Conservation (phyloP, 1,140 invertebrate genomes). For the Mercenaria mercenaria region DNA sequence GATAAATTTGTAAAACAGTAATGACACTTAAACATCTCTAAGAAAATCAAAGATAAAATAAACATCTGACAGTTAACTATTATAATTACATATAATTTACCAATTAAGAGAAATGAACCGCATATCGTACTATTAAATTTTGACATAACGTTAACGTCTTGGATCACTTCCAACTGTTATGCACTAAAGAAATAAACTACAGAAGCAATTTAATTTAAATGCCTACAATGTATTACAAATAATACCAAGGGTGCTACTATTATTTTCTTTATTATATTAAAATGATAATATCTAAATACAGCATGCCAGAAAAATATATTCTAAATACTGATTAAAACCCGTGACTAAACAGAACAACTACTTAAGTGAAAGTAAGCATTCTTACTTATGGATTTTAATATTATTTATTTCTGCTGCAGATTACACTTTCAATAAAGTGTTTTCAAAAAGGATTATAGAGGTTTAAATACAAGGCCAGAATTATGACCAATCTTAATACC, state of each 20-base stretch:
- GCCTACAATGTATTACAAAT: not conserved
- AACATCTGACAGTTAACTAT: too few relatives aligned
- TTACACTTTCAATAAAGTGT: not conserved
- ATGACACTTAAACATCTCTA: too few relatives aligned
- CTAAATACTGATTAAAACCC: not conserved
- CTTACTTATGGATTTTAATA: not conserved
- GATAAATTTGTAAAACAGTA: too few relatives aligned
- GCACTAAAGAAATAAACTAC: not conserved
- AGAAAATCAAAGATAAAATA: too few relatives aligned
- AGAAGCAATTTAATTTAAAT: not conserved
- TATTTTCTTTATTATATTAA: not conserved
- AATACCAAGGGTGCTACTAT: not conserved
- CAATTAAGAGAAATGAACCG: not conserved
- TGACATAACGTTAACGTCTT: not conserved
- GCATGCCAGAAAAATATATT: not conserved
- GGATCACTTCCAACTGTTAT: not conserved
- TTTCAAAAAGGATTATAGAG: not conserved
- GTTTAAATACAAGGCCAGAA: not conserved
- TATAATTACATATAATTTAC: not conserved
- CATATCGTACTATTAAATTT: not conserved
- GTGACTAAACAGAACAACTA: not conserved
- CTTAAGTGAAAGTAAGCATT: not conserved
- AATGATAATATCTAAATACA: not conserved
- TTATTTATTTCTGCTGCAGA: slow-evolving; percentile 1
- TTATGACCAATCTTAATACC: too few relatives aligned